Percentiles rank a stretch among this genome's conserved stretches.
phyloP scores from a whole-genome alignment of 2,113 vertebrate genomes.

The Oncorhynchus keta region DNA sequence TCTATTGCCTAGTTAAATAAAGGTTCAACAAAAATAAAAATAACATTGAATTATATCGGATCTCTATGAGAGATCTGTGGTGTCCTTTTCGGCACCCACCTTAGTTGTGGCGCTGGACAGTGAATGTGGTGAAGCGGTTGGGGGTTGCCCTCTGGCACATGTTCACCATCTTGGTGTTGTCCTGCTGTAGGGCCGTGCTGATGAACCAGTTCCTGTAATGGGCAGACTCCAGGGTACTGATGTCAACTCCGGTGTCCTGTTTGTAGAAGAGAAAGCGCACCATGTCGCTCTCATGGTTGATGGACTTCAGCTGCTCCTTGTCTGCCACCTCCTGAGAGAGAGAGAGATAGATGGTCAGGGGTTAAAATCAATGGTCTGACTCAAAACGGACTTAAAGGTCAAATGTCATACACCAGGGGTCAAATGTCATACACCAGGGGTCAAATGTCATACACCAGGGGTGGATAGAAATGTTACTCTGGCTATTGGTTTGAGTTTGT shows the following conservation, averaged over 20 bases:
- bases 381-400: background rate
- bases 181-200: conserved; percentile 49
- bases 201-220: conserved; percentile 60
- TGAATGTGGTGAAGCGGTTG: conserved; percentile 40
- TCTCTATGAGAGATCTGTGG: background rate
- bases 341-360: background rate
- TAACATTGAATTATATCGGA: background rate
- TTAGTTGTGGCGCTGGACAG: conserved; percentile 25
- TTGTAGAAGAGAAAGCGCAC: conserved; percentile 67
- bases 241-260: conserved; percentile 33
- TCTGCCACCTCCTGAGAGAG: conserved; percentile 51
- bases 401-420: background rate
- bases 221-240: conserved; percentile 61
- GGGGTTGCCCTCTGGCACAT: conserved; percentile 37
- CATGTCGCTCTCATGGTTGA: conserved; percentile 37
- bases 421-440: background rate
- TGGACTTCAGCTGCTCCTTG: background rate
- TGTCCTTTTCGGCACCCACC: background rate
- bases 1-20: too few relatives aligned
- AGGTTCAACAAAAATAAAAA: too few relatives aligned
- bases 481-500: background rate
- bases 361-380: background rate
- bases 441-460: background rate
- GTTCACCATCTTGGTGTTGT: conserved; percentile 33
- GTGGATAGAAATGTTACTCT: background rate